These are phyloP conservation scores for Tachyglossus aculeatus DNA, from an alignment of 2,797 vertebrate species.

Conservation along the genomic window DNA sequence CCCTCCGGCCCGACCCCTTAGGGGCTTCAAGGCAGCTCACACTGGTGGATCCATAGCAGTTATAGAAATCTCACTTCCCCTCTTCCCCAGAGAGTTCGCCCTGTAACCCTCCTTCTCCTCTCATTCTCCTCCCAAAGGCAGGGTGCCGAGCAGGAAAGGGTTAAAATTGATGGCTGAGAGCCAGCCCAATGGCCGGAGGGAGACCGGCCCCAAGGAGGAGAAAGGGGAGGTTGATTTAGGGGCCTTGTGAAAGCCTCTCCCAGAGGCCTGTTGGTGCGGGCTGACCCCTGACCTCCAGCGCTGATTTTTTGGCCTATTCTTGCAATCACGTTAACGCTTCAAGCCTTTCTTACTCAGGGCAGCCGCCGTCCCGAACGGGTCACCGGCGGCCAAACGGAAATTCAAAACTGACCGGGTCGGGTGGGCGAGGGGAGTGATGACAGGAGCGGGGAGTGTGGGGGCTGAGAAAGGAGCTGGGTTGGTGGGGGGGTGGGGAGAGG, in stretches of 20 bases:
- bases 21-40: no score
- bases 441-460: constrained; percentile 70
- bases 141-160: constrained; percentile 37
- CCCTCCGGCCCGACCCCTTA: no score
- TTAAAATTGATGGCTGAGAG: no score
- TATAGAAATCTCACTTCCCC: no score
- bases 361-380: constrained; percentile 87
- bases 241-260: constrained; percentile 96
- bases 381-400: constrained; percentile 80
- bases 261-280: constrained; percentile 95
- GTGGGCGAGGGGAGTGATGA: constrained; percentile 81
- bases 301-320: constrained; percentile 99
- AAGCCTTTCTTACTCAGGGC: constrained; percentile 93
- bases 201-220: constrained; percentile 53
- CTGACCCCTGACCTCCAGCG: constrained; percentile 92
- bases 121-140: constrained; percentile 61
- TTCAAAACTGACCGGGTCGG: constrained; percentile 83
- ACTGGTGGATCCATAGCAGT: no score
- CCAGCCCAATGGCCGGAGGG: no score
- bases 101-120: no score
- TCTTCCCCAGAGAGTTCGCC: no score
- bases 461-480: constrained; percentile 61
- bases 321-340: constrained; percentile 99
- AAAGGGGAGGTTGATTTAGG: constrained; percentile 84
- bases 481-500: constrained; percentile 46